Evolutionary conservation across 2,797 vertebrate genomes (phyloP).

Genomic region (Diplodus puntazzo): DNA sequence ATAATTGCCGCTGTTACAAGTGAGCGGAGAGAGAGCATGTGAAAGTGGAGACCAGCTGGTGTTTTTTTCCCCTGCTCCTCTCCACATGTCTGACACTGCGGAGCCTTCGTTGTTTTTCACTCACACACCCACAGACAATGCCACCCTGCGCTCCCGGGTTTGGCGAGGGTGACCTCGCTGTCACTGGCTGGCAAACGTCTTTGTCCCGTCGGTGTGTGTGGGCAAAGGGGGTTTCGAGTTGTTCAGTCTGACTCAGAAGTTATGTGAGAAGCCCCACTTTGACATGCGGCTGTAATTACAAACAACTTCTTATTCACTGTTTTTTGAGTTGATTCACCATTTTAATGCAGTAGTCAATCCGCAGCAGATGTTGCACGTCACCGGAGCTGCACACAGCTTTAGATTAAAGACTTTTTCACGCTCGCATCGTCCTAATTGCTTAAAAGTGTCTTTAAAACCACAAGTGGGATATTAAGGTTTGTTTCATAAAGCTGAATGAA

Average conservation of each 20-base stretch:
- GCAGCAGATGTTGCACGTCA: conserved; percentile 1
- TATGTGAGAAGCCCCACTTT: conserved; percentile 51
- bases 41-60: conserved; percentile 82
- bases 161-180: conserved; percentile 71
- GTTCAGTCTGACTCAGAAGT: conserved; percentile 37
- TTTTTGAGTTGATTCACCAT: conserved; percentile 14
- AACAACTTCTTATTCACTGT: conserved; percentile 37
- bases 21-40: conserved; percentile 73
- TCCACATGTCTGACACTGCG: conserved; percentile 80
- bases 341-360: conserved; percentile 10
- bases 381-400: neutral
- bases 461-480: neutral
- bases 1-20: conserved; percentile 84
- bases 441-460: neutral
- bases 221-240: conserved; percentile 43
- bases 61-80: conserved; percentile 78
- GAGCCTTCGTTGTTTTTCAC: conserved; percentile 72
- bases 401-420: neutral
- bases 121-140: conserved; percentile 72
- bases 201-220: conserved; percentile 68
- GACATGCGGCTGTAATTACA: conserved; percentile 36
- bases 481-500: neutral
- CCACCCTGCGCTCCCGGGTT: conserved; percentile 70
- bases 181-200: conserved; percentile 73
- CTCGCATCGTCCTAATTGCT: conserved; percentile 13